Percentiles rank a stretch among this genome's conserved stretches.
Conservation (phyloP, 2,888 invertebrate species). For the Diplazon laetatorius region DNA sequence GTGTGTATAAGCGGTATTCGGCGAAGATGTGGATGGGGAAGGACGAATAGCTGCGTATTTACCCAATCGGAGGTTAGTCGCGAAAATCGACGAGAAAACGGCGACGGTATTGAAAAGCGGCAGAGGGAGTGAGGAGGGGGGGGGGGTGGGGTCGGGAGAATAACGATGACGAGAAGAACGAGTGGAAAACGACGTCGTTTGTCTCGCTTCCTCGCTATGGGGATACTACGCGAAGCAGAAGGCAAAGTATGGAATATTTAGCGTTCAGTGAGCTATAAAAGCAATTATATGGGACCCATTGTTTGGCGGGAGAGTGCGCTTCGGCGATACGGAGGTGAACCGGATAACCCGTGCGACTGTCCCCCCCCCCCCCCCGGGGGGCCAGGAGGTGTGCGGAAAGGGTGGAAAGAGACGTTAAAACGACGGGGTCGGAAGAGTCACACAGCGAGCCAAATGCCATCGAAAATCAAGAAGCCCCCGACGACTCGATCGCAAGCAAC, state of each 20-base stretch:
- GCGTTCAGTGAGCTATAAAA: slow-evolving; percentile 82
- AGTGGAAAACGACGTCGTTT: slow-evolving; percentile 57
- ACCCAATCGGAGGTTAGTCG: slow-evolving; percentile 75
- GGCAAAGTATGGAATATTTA: slow-evolving; percentile 82
- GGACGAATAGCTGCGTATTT: slow-evolving; percentile 72
- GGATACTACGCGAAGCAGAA: slow-evolving; percentile 73
- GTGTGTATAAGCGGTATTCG: slow-evolving; percentile 47
- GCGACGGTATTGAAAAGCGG: slow-evolving; percentile 33
- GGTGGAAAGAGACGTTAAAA: slow-evolving; percentile 61
- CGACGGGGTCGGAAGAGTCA: slow-evolving; percentile 60
- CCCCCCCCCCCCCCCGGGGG: slow-evolving; percentile 53
- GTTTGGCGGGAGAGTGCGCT: slow-evolving; percentile 81
- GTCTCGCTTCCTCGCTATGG: slow-evolving; percentile 54
- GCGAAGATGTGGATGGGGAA: slow-evolving; percentile 1
- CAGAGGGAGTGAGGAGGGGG: slow-evolving; percentile 27
- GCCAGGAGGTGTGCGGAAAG: slow-evolving; percentile 49
- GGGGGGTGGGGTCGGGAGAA: slow-evolving; percentile 13
- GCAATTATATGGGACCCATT: slow-evolving; percentile 82
- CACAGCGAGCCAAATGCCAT: slow-evolving; percentile 61
- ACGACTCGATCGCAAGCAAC: slow-evolving; percentile 73
- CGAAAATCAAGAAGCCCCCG: slow-evolving; percentile 77
- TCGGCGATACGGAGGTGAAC: slow-evolving; percentile 79
- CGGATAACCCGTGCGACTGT: slow-evolving; percentile 51
- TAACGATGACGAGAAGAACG: slow-evolving; percentile 55
- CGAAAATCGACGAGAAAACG: slow-evolving; percentile 73